phyloP scores from a whole-genome alignment of 1,140 invertebrate species.

The Nasonia giraulti region DNA sequence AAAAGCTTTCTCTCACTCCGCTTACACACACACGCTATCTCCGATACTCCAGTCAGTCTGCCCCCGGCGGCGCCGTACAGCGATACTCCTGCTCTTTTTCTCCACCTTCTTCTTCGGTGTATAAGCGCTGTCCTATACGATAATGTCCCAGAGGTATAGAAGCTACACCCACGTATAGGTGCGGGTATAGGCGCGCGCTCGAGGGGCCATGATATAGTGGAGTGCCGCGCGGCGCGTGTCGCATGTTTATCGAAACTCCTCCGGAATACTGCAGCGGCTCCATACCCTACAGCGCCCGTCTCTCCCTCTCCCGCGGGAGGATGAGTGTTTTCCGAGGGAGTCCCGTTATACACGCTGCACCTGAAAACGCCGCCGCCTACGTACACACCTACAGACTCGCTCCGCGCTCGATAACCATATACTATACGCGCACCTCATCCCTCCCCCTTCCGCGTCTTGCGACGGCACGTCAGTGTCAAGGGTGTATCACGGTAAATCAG shows the following conservation, averaged over 20 bases:
- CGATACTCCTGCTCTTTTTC: constrained; percentile 6
- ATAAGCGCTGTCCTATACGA: constrained; percentile 55
- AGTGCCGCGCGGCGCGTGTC: constrained; percentile 55
- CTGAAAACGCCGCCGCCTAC: constrained; percentile 22
- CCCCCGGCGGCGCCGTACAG: not conserved
- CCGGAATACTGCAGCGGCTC: constrained; percentile 45
- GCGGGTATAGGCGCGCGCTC: constrained; percentile 42
- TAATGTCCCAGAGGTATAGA: constrained; percentile 57
- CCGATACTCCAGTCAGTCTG: not conserved
- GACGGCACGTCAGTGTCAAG: constrained; percentile 35
- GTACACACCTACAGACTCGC: not conserved
- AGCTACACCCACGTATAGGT: constrained; percentile 37
- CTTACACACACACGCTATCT: constrained; percentile 43
- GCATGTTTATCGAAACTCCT: constrained; percentile 61
- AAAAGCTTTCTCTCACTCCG: constrained; percentile 54
- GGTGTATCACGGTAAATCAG: constrained; percentile 38
- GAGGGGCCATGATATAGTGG: constrained; percentile 27
- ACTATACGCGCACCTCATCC: not conserved
- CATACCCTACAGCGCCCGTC: not conserved
- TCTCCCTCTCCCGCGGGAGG: constrained; percentile 53
- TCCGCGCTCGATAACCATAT: not conserved
- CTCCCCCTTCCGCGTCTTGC: not conserved
- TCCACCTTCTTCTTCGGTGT: constrained; percentile 1
- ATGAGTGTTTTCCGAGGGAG: constrained; percentile 49
- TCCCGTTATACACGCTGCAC: constrained; percentile 15